phyloP scores from a whole-genome alignment of 1,140 invertebrate genomes.

The Trachymyrmex septentrionalis region DNA sequence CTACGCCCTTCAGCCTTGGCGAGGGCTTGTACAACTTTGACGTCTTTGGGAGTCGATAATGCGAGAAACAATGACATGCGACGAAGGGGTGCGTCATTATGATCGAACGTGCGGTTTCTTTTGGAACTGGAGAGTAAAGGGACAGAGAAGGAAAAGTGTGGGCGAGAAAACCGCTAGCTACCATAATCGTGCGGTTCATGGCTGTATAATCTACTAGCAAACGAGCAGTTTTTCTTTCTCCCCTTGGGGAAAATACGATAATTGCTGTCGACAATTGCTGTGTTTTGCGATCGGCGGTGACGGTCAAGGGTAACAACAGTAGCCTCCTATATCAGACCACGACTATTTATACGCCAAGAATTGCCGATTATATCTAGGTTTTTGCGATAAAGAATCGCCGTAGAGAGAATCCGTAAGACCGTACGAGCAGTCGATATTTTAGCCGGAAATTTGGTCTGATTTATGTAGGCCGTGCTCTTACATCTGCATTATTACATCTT shows the following conservation, averaged over 20 bases:
- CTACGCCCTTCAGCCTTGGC: slow-evolving; percentile 39
- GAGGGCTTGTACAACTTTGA: slow-evolving; percentile 51
- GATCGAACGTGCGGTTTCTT: slow-evolving; percentile 11
- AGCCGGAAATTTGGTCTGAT: slow-evolving; percentile 30
- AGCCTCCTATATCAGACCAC: neutral
- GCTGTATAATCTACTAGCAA: neutral
- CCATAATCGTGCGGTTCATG: slow-evolving; percentile 16
- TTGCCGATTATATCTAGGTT: slow-evolving; percentile 9
- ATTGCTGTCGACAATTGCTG: neutral
- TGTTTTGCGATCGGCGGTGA: slow-evolving; percentile 5
- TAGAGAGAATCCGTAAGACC: neutral
- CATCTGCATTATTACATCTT: slow-evolving; percentile 36
- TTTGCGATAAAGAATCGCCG: slow-evolving; percentile 8
- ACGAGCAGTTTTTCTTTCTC: neutral
- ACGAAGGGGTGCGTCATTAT: slow-evolving; percentile 32
- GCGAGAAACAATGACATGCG: slow-evolving; percentile 41
- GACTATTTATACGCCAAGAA: slow-evolving; percentile 1
- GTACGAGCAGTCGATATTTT: slow-evolving; percentile 8
- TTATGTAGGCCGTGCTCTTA: slow-evolving; percentile 4
- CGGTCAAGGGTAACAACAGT: slow-evolving; percentile 1
- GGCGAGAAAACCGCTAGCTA: slow-evolving; percentile 8
- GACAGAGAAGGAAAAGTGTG: neutral
- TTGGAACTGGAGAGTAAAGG: neutral
- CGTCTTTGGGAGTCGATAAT: slow-evolving; percentile 52
- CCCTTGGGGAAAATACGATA: neutral